Evolutionary conservation across 2,113 vertebrate genomes (phyloP).

Genomic region (Redunca redunca): DNA sequence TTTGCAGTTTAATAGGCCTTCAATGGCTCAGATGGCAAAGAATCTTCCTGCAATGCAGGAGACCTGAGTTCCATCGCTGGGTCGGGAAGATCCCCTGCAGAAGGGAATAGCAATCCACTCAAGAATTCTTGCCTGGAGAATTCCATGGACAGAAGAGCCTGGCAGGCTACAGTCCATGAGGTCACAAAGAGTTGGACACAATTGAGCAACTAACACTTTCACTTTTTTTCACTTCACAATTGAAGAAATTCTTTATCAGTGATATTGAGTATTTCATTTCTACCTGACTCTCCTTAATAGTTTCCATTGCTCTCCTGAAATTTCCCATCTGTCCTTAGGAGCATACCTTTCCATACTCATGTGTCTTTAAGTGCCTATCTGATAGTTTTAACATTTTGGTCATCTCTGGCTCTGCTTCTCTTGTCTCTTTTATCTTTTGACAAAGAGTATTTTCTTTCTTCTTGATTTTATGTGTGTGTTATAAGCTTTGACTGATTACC

Average conservation of each 20-base stretch:
- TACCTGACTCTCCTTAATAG: not conserved
- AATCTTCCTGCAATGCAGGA: not conserved
- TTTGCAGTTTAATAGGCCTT: not conserved
- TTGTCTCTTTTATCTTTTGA: not conserved
- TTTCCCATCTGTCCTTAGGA: not conserved
- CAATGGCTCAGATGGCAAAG: not conserved
- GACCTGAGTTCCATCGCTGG: not conserved
- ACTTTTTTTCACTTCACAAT: not conserved
- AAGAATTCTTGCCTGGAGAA: not conserved
- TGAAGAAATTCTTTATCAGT: not conserved
- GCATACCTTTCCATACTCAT: not conserved
- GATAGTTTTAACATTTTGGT: not conserved
- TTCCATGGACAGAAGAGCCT: not conserved
- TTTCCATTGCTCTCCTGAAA: not conserved
- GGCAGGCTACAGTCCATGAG: not conserved
- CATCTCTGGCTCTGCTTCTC: not conserved
- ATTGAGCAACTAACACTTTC: not conserved
- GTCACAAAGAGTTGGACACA: not conserved
- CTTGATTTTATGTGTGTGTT: not conserved
- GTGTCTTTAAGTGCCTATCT: not conserved
- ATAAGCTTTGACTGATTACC: not conserved
- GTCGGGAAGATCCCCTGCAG: not conserved
- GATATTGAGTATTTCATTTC: not conserved
- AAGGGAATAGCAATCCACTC: not conserved
- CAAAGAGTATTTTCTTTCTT: not conserved